Conservation (phyloP, 1,140 invertebrate genomes). For the Eueides isabella region DNA sequence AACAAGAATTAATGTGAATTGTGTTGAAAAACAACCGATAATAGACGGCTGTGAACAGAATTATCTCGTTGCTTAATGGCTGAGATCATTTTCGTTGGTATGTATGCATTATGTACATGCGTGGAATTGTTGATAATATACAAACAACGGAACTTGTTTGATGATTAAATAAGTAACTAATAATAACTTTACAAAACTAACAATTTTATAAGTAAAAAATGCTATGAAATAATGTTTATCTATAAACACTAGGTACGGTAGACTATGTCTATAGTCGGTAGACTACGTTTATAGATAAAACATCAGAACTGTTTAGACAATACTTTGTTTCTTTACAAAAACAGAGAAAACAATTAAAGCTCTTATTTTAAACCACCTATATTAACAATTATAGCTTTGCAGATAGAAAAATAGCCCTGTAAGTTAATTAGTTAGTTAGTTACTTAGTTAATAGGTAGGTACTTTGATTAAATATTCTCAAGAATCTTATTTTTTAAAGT, state of each 20-base stretch:
- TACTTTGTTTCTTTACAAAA: too few relatives aligned
- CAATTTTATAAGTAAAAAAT: neutral
- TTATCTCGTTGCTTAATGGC: conserved; percentile 29
- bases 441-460: too few relatives aligned
- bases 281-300: too few relatives aligned
- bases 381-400: too few relatives aligned
- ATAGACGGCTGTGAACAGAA: conserved; percentile 26
- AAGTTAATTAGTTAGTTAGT: too few relatives aligned
- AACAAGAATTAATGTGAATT: neutral
- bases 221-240: neutral
- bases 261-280: too few relatives aligned
- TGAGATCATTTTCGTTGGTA: conserved; percentile 28
- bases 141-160: conserved; percentile 13
- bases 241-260: too few relatives aligned
- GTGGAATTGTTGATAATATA: neutral
- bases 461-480: neutral
- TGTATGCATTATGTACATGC: conserved; percentile 6
- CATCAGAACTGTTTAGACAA: too few relatives aligned
- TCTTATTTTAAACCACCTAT: too few relatives aligned
- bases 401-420: too few relatives aligned
- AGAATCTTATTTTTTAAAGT: neutral
- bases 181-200: neutral
- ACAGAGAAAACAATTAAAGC: too few relatives aligned
- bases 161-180: neutral
- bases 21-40: conserved; percentile 27